Conservation (phyloP, 2,113 vertebrate species). For the Oplegnathus fasciatus region DNA sequence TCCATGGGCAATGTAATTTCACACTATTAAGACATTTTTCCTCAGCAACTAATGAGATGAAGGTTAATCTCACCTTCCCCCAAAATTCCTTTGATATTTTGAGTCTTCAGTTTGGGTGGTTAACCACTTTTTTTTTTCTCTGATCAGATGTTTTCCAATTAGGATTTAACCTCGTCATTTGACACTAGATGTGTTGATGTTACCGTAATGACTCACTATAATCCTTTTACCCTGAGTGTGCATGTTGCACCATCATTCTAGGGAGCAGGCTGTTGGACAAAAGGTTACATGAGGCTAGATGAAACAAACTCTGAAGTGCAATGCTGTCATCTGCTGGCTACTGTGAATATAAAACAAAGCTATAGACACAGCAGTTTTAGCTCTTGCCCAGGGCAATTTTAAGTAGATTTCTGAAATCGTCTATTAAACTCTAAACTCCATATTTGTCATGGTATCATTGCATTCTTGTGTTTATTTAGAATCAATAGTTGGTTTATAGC, state of each 20-base stretch:
- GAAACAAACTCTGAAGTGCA: not conserved
- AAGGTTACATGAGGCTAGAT: not conserved
- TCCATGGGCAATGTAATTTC: not conserved
- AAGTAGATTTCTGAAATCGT: not conserved
- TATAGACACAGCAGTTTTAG: slow-evolving; percentile 13
- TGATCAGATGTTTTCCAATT: slow-evolving; percentile 31
- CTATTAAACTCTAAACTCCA: not conserved
- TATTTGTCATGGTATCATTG: not conserved
- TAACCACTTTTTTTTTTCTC: not conserved
- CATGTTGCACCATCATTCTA: slow-evolving; percentile 10
- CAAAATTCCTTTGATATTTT: slow-evolving; percentile 15
- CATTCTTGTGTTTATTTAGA: not conserved
- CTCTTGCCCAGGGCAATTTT: not conserved
- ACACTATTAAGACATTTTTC: not conserved
- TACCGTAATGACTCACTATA: slow-evolving; percentile 26
- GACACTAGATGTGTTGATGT: slow-evolving; percentile 16
- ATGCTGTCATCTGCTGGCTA: slow-evolving; percentile 67
- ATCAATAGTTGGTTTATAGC: not conserved
- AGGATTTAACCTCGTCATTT: slow-evolving; percentile 18
- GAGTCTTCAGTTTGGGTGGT: not conserved
- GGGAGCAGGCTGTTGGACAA: not conserved
- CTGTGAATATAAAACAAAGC: not conserved
- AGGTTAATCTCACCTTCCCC: not conserved
- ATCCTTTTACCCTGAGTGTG: slow-evolving; percentile 10
- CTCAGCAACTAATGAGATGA: not conserved